These are phyloP conservation scores for Rafetus swinhoei DNA, from an alignment of 2,113 vertebrate species.

Conservation along the genomic window DNA sequence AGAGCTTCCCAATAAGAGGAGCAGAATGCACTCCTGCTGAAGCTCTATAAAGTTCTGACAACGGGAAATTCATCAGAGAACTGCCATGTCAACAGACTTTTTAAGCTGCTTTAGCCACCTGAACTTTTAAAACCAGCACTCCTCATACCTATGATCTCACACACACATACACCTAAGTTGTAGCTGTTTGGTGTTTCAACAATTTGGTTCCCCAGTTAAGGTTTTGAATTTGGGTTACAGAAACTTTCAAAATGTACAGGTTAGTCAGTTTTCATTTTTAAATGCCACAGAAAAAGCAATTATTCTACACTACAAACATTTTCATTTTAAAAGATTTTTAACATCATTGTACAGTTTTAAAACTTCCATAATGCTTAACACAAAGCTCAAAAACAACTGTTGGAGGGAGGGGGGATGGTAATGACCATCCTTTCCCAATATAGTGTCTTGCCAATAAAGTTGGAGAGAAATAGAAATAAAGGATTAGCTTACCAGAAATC, in stretches of 20 bases:
- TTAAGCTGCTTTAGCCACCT: neutral
- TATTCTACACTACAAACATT: neutral
- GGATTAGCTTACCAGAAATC: neutral
- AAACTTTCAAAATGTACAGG: neutral
- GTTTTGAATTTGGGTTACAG: neutral
- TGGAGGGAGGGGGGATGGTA: neutral
- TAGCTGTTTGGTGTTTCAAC: neutral
- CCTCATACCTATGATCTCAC: neutral
- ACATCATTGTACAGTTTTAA: neutral
- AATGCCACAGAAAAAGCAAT: neutral
- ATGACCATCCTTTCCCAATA: neutral
- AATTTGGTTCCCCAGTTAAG: neutral
- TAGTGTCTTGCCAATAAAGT: neutral
- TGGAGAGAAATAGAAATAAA: neutral
- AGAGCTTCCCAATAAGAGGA: neutral
- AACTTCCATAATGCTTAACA: neutral
- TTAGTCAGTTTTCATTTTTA: fast-evolving
- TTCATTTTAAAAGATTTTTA: neutral
- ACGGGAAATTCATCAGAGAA: neutral
- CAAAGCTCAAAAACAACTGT: neutral
- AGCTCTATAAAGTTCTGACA: neutral
- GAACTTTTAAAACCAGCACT: neutral
- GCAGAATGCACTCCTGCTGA: neutral
- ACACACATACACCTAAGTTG: neutral
- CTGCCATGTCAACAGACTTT: neutral